phyloP scores from a whole-genome alignment of 2,888 invertebrate species.

The Clanis bilineata region DNA sequence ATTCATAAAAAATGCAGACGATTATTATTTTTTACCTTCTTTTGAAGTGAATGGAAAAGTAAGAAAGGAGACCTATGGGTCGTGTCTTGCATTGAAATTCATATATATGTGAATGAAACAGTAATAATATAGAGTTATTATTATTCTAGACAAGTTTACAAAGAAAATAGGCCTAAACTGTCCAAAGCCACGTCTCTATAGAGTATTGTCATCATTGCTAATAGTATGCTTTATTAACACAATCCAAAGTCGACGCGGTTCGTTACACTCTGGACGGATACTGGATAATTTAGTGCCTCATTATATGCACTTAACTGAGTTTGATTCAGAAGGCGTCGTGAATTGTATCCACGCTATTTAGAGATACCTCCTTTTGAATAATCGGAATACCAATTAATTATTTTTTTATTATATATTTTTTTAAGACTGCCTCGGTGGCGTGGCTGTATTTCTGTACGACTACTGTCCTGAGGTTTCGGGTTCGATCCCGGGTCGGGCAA shows the following conservation, averaged over 20 bases:
- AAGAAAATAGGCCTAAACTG: background rate
- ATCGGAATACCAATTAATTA: background rate
- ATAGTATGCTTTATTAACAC: constrained; percentile 26
- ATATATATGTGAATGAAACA: too few species aligned
- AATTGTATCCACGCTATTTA: background rate
- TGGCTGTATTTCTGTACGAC: too few species aligned
- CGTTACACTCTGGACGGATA: constrained; percentile 27
- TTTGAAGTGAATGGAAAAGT: too few species aligned
- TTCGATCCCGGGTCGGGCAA: too few species aligned
- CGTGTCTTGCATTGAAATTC: too few species aligned
- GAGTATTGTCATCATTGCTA: background rate
- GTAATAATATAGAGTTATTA: too few species aligned
- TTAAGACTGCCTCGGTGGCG: too few species aligned
- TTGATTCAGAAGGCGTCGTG: constrained; percentile 14
- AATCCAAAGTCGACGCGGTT: constrained; percentile 33
- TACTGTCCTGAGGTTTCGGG: too few species aligned
- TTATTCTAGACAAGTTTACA: too few species aligned
- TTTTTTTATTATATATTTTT: background rate
- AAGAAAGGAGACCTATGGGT: too few species aligned
- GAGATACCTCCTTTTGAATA: background rate
- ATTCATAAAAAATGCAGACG: too few species aligned
- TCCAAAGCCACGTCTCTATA: background rate
- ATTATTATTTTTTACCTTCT: too few species aligned
- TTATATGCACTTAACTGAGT: constrained; percentile 18
- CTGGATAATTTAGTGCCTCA: constrained; percentile 28